Conservation (phyloP, 2,113 vertebrate species). For the Perca fluviatilis region DNA sequence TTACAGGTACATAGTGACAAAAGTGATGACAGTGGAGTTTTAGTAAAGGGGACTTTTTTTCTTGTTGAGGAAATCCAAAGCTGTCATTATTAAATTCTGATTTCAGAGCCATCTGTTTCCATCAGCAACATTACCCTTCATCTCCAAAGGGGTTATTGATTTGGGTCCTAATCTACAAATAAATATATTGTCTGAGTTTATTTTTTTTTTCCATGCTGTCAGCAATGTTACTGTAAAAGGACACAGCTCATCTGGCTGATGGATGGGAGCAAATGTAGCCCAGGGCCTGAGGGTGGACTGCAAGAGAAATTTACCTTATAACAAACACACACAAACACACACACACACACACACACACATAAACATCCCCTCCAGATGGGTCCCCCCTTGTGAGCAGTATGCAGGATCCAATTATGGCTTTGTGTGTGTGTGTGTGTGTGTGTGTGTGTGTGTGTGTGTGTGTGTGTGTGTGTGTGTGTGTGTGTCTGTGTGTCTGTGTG, state of each 20-base stretch:
- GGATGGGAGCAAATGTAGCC: slow-evolving; percentile 78
- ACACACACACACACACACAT: slow-evolving; percentile 61
- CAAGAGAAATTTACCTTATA: slow-evolving; percentile 77
- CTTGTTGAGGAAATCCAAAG: slow-evolving; percentile 63
- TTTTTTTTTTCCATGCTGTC: slow-evolving; percentile 72
- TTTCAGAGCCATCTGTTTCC: slow-evolving; percentile 73
- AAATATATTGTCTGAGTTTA: slow-evolving; percentile 80
- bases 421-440: background rate
- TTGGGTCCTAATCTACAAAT: slow-evolving; percentile 82
- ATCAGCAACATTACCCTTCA: slow-evolving; percentile 69
- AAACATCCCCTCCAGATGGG: slow-evolving; percentile 79
- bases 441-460: slow-evolving; percentile 6
- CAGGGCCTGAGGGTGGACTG: slow-evolving; percentile 74
- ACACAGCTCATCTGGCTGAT: slow-evolving; percentile 80
- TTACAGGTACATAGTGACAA: slow-evolving; percentile 45
- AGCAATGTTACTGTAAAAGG: slow-evolving; percentile 83
- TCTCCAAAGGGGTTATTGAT: slow-evolving; percentile 82
- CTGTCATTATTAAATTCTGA: slow-evolving; percentile 79
- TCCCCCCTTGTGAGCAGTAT: slow-evolving; percentile 73
- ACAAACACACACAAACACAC: slow-evolving; percentile 62
- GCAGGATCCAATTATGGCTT: slow-evolving; percentile 68
- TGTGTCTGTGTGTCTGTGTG: slow-evolving; percentile 7
- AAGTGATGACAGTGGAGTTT: slow-evolving; percentile 51
- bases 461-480: background rate
- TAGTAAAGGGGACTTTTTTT: slow-evolving; percentile 28